These are phyloP conservation scores for Lasiommata megera DNA, from an alignment of 2,888 invertebrate genomes.

Conservation along the genomic window DNA sequence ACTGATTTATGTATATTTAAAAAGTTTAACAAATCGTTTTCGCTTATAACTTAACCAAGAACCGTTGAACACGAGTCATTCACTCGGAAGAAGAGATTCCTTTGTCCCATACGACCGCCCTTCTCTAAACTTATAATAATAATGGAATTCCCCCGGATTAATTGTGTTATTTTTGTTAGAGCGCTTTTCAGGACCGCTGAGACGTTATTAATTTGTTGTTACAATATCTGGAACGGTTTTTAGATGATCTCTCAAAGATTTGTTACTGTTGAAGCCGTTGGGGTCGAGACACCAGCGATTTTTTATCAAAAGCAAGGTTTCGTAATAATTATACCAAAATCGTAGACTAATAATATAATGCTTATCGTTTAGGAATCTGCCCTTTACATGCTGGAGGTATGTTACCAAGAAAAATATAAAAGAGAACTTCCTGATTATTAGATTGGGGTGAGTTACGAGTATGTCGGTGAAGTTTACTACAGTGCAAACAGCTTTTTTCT, in stretches of 20 bases:
- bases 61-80: slow-evolving; percentile 51
- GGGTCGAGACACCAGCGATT: background rate
- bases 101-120: slow-evolving; percentile 58
- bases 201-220: slow-evolving; percentile 61
- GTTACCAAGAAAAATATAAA: background rate
- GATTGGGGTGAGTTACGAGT: background rate
- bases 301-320: background rate
- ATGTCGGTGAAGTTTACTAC: no score
- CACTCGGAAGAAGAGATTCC: slow-evolving; percentile 56
- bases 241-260: slow-evolving; percentile 11
- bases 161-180: slow-evolving; percentile 67
- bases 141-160: slow-evolving; percentile 59
- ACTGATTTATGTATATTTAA: no score
- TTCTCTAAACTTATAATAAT: slow-evolving; percentile 67
- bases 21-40: slow-evolving; percentile 24
- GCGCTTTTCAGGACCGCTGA: slow-evolving; percentile 48
- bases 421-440: background rate
- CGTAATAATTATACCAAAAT: background rate
- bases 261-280: background rate
- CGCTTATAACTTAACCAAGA: slow-evolving; percentile 37
- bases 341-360: background rate
- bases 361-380: background rate
- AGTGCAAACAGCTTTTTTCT: no score
- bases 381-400: background rate
- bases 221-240: slow-evolving; percentile 29